These are phyloP conservation scores for Lasioglossum baleicum DNA, from an alignment of 1,140 invertebrate species.

Conservation along the genomic window DNA sequence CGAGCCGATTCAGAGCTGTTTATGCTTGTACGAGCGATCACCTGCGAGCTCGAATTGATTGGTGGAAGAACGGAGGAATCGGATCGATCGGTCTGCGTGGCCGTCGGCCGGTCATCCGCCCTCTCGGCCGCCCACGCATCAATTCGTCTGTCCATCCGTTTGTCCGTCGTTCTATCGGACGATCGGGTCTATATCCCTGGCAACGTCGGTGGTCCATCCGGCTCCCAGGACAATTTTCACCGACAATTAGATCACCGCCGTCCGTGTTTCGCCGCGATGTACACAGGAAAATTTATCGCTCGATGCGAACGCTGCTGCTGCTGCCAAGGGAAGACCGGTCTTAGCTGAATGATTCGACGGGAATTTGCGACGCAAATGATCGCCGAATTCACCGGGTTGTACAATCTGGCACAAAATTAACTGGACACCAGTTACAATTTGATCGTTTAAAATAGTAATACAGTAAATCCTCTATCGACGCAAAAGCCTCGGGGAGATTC, in stretches of 20 bases:
- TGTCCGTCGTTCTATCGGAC: slow-evolving; percentile 35
- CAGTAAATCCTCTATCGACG: too few species aligned
- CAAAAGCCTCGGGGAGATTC: too few species aligned
- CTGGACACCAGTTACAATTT: too few species aligned
- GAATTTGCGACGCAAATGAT: too few species aligned
- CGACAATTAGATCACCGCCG: slow-evolving; percentile 66
- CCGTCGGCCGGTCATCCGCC: background rate
- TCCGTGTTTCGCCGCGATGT: slow-evolving; percentile 60
- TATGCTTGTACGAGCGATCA: slow-evolving; percentile 55
- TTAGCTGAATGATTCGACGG: too few species aligned
- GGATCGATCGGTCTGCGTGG: slow-evolving; percentile 34
- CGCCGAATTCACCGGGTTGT: too few species aligned
- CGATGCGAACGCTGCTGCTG: background rate
- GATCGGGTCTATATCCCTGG: slow-evolving; percentile 38
- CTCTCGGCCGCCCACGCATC: slow-evolving; percentile 23
- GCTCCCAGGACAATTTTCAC: slow-evolving; percentile 67
- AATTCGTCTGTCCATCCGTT: slow-evolving; percentile 40
- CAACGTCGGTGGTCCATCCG: slow-evolving; percentile 38
- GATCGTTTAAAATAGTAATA: too few species aligned
- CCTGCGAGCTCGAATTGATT: slow-evolving; percentile 53
- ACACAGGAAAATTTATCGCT: slow-evolving; percentile 59
- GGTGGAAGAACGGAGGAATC: slow-evolving; percentile 55
- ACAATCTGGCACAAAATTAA: too few species aligned
- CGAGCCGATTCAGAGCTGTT: slow-evolving; percentile 21
- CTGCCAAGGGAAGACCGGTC: too few species aligned